Base-by-base conservation (phyloP, 1,140 invertebrate genomes). In the Saxidomus purpurata region DNA sequence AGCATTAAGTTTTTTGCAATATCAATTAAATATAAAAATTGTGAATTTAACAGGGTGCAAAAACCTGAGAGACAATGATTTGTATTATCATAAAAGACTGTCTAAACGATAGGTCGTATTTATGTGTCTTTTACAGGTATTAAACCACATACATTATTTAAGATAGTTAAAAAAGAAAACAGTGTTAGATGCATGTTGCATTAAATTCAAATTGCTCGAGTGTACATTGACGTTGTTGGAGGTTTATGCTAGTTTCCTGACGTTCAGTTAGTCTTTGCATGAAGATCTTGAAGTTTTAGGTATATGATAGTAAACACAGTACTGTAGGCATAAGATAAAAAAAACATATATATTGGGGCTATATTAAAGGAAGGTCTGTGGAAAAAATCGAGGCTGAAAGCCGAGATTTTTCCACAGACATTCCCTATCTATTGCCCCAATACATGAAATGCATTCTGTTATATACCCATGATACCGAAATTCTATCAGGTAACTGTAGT, bases 121-220 rank as follows among this genome's bases (percentile, higher is more conserved):
- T 52, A 79, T 79, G 13, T 79, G 1, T 52, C 76, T 9, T 79
- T 79, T 31, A 52, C 47, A 3, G 28, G 52, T 49, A 52, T 79
- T 28, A 52, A 36, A 28, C 40, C 40, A 47, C 0, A 47, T 25
- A 76, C 71, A 76, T 40, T 76, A 1, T 13, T 43, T 43, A 38
- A 76, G 25, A 76, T 76, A 43, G 71, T 76, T 6, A n/a, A n/a
- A 22, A n/a, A n/a, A 2, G 43, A 76, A 43, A 22, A 79, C 47
- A 49, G 76, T 79, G 22, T 6, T 79, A 34, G 40, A 79, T 79
- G 76, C 28, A 31, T 79, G 40, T 49, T 40, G 76, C n/a, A 55
- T 79, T 13, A 13, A 55, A 9, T 55, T 79, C 9, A 52, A 31
- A 1, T 9, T 74, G 15, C 1, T 0, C 22, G 40, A 74, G 2